Evolutionary conservation across 2,113 vertebrate species (phyloP).

Genomic region (Murina feae): DNA sequence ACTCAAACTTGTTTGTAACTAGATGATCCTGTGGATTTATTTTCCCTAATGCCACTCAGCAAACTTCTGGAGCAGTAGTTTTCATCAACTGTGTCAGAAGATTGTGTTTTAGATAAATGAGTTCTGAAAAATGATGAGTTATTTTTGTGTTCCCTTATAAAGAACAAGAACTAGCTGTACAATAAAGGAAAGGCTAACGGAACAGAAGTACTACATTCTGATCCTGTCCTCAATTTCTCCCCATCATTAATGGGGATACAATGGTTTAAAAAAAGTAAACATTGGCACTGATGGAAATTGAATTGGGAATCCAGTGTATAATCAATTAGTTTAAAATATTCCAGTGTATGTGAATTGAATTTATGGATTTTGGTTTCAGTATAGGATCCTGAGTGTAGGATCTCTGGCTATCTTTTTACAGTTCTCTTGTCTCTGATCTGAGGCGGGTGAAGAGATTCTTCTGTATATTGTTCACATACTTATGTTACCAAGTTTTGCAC

Average conservation of each 20-base stretch:
- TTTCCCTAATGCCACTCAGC: neutral
- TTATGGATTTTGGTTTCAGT: neutral
- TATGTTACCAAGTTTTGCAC: neutral
- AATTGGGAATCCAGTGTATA: neutral
- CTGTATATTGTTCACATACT: neutral
- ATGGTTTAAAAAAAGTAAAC: neutral
- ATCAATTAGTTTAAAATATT: slow-evolving; percentile 10
- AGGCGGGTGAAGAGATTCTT: neutral
- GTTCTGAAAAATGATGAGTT: neutral
- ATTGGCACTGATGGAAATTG: neutral
- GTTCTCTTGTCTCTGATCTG: neutral
- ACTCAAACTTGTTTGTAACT: neutral
- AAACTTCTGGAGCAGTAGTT: neutral
- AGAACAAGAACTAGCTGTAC: neutral
- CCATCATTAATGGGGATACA: neutral
- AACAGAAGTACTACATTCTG: neutral
- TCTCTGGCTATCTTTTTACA: neutral
- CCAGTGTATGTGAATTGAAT: neutral
- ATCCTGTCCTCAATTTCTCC: neutral
- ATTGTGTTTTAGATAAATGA: neutral
- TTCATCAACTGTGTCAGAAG: neutral
- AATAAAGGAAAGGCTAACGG: neutral
- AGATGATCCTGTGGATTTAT: neutral
- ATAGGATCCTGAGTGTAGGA: neutral
- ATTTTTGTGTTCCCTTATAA: slow-evolving; percentile 12